Evolutionary conservation across 2,888 invertebrate species (phyloP).

Genomic region (Mimachlamys varia): DNA sequence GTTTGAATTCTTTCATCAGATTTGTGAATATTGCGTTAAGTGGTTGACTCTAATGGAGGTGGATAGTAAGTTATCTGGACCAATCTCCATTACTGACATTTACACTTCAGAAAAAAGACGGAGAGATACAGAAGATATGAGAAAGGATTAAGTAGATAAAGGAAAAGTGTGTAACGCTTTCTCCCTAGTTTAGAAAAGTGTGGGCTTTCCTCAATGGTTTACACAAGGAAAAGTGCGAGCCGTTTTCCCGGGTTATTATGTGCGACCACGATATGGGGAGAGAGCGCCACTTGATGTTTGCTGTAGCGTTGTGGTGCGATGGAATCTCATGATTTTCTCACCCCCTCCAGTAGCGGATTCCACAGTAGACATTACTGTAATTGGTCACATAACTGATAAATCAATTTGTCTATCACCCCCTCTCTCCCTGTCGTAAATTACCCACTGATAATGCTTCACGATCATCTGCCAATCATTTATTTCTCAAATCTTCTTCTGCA

Average conservation of each 20-base stretch:
- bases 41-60: background rate
- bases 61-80: background rate
- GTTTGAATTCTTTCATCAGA: background rate
- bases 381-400: conserved; percentile 36
- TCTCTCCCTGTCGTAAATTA: conserved; percentile 19
- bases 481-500: conserved; percentile 34
- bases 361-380: background rate
- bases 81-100: background rate
- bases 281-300: conserved; percentile 2
- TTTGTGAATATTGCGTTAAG: background rate
- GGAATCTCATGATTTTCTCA: conserved; percentile 1
- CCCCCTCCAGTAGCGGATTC: conserved; percentile 9
- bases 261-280: background rate
- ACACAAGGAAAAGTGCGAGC: too few relatives aligned
- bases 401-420: conserved; percentile 29
- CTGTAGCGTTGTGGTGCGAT: background rate
- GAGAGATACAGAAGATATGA: background rate
- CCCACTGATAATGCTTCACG: conserved; percentile 5
- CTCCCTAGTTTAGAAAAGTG: background rate
- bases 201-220: background rate
- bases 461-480: conserved; percentile 28
- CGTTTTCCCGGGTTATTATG: background rate
- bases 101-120: background rate
- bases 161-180: background rate
- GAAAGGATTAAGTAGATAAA: conserved; percentile 14